Base-by-base conservation (phyloP, 2,888 invertebrate genomes). In the Mesorhabditis belari region DNA sequence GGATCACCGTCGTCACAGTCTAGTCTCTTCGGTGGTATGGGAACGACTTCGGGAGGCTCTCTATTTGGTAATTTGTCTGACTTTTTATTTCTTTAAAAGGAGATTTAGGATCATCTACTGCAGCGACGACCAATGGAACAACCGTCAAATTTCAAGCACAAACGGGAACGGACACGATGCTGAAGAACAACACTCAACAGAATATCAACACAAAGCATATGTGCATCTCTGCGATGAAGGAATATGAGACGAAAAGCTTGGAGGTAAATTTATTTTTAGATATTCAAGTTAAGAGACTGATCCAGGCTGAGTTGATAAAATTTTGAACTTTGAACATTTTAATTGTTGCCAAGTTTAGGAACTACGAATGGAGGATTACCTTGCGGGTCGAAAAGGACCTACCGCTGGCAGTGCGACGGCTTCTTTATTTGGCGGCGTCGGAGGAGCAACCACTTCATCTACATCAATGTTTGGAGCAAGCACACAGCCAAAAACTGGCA, bases 171-270 rank as follows among this genome's bases (percentile, higher is more conserved):
- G 98, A 98, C 80, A 90, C 92, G 0, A 88, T 94, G 84, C 87
- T 91, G 77, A 94, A 94, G 83, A 88, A 88, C 69, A 92, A 92
- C 0, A 86, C 87, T 3, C 87, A 89, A 3, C 74, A 76, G 56
- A 90, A 86, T 68, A 92, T 98, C 69, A 90, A 87, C 75, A 96
- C 94, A 0, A 88, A 91, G 75, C 92, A 94, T 81, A 91, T 94
- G 81, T 95, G 95, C 82, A 95, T 98, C 64, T 93, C 93, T 0
- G 92, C 92, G 62, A 98, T 98, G 98, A 93, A 94, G 84, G 94
- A 96, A 81, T 99, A 96, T 81, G 95, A 96, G 80, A 83, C 82
- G 55, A 98, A 96, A 82, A 92, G 92, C 0, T 83, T 96, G 25
- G 98, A 98, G 83, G 84, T 82, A 21, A 6, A 62, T 49, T 55